These are phyloP conservation scores for silkworm (Bombyx mori) DNA, from an alignment of 1,140 invertebrate species.

Conservation along the genomic window DNA sequence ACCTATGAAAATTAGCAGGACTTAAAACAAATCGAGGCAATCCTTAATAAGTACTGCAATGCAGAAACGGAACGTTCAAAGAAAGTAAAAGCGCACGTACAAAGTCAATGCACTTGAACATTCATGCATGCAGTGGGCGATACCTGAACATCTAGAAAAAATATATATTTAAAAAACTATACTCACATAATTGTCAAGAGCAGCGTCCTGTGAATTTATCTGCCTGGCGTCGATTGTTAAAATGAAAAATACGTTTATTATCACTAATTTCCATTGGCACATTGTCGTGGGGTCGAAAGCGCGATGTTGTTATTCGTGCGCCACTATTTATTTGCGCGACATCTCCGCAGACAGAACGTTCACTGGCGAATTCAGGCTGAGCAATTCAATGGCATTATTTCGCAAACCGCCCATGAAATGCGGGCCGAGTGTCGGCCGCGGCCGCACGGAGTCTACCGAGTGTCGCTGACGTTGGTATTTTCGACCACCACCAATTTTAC, in stretches of 20 bases:
- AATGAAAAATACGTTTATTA: constrained; percentile 47
- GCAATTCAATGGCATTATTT: constrained; percentile 58
- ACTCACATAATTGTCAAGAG: constrained; percentile 56
- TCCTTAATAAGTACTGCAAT: no score
- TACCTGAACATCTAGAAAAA: constrained; percentile 10
- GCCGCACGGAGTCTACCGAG: constrained; percentile 46
- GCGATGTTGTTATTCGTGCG: constrained; percentile 25
- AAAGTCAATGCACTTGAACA: constrained; percentile 44
- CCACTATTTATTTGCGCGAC: constrained; percentile 59
- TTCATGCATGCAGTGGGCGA: constrained; percentile 27
- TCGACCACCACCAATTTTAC: constrained; percentile 54
- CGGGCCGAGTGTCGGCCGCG: constrained; percentile 57
- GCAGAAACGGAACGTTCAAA: neutral
- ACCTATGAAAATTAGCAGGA: no score
- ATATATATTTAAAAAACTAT: neutral
- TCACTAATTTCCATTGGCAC: constrained; percentile 62
- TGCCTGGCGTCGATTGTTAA: constrained; percentile 30
- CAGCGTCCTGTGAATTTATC: constrained; percentile 33
- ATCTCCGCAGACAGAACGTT: constrained; percentile 44
- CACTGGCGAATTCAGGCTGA: constrained; percentile 41
- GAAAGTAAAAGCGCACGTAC: constrained; percentile 60
- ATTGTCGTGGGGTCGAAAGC: constrained; percentile 42
- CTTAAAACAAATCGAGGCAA: no score
- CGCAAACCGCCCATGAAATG: constrained; percentile 43
- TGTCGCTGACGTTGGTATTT: constrained; percentile 32